These are phyloP conservation scores for Lochmaea crataegi DNA, from an alignment of 2,888 invertebrate species.

Conservation along the genomic window DNA sequence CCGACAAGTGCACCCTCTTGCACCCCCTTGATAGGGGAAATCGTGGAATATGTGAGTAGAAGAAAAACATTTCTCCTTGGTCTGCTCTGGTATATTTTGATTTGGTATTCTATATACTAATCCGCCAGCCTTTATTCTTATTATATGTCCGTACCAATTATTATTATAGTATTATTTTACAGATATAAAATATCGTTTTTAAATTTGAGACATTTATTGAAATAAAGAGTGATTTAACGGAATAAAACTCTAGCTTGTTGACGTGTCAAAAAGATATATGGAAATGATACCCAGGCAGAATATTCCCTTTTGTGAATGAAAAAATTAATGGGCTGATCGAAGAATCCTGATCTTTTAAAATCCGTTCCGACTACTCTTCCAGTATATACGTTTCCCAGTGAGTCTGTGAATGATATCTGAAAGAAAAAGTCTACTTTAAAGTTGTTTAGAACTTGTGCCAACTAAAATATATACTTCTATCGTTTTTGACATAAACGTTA, in stretches of 20 bases:
- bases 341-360: slow-evolving; percentile 7
- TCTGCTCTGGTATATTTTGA: too few relatives aligned
- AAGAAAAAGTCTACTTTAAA: background rate
- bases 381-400: slow-evolving; percentile 23
- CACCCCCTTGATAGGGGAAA: too few relatives aligned
- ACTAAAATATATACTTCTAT: background rate
- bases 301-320: slow-evolving; percentile 29
- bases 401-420: slow-evolving; percentile 27
- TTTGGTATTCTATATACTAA: too few relatives aligned
- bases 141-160: too few relatives aligned
- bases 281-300: slow-evolving; percentile 41
- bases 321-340: slow-evolving; percentile 36
- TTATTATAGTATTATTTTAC: background rate
- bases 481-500: too few relatives aligned
- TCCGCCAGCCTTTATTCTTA: too few relatives aligned
- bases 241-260: slow-evolving; percentile 35
- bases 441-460: too few relatives aligned
- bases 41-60: too few relatives aligned
- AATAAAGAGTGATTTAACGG: slow-evolving; percentile 7
- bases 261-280: slow-evolving; percentile 40
- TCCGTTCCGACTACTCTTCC: slow-evolving; percentile 36
- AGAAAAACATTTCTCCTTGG: too few relatives aligned
- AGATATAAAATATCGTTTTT: background rate
- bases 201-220: background rate
- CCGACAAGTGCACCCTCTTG: too few relatives aligned